Evolutionary conservation across 2,797 vertebrate species (phyloP).

Genomic region (Vultur gryphus): DNA sequence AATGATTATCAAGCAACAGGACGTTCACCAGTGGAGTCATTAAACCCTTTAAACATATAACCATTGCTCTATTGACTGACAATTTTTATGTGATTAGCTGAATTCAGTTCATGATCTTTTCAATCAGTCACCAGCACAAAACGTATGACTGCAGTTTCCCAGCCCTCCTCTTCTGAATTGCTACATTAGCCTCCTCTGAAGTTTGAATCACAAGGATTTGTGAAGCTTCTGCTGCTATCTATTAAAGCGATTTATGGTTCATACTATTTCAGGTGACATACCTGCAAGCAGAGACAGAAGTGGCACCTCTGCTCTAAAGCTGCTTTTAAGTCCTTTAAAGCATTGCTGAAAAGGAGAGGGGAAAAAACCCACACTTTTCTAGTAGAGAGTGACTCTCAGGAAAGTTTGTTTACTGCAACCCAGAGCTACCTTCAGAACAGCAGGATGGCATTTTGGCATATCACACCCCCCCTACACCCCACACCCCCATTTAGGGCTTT

Average conservation of each 20-base stretch:
- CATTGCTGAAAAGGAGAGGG: background rate
- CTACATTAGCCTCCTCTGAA: background rate
- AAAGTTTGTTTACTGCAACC: background rate
- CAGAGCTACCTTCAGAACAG: background rate
- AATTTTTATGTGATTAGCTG: background rate
- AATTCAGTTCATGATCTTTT: background rate
- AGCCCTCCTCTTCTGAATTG: background rate
- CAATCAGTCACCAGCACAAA: background rate
- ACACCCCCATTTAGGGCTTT: background rate
- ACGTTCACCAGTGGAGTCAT: background rate
- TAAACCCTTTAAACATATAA: background rate
- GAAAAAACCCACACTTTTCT: background rate
- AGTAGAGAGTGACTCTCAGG: background rate
- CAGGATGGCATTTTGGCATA: background rate
- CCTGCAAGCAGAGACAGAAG: background rate
- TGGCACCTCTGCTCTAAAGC: background rate
- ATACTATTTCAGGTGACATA: background rate
- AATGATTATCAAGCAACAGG: constrained; percentile 23
- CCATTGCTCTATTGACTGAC: background rate
- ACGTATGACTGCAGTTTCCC: background rate
- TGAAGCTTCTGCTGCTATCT: background rate
- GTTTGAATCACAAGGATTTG: constrained; percentile 14
- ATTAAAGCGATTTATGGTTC: background rate
- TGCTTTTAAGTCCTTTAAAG: constrained; percentile 7
- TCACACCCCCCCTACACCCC: no score